Evolutionary conservation across 2,888 invertebrate genomes (phyloP).

Genomic region (Torymus aiolomorphi): DNA sequence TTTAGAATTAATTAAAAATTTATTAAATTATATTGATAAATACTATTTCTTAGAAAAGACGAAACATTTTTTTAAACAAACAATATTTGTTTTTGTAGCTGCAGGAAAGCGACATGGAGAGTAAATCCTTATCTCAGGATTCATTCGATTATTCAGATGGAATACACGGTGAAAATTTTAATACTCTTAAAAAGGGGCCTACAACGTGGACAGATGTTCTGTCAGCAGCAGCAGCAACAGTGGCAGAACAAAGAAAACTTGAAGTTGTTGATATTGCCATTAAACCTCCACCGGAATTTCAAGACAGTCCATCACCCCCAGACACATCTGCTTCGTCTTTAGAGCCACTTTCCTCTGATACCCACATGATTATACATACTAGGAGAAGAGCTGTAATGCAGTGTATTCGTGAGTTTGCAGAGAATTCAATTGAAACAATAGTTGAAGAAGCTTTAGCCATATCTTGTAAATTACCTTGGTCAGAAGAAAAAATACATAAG

Average conservation of each 20-base stretch:
- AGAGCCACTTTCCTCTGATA: slow-evolving; percentile 68
- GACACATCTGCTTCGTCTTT: slow-evolving; percentile 71
- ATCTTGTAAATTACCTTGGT: slow-evolving; percentile 75
- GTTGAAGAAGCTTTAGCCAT: slow-evolving; percentile 77
- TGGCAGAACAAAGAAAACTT: slow-evolving; percentile 67
- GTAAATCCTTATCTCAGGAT: slow-evolving; percentile 86
- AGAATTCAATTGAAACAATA: slow-evolving; percentile 75
- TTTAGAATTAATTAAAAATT: background rate
- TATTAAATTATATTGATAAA: slow-evolving; percentile 7
- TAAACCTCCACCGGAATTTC: slow-evolving; percentile 91
- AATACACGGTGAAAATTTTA: slow-evolving; percentile 89
- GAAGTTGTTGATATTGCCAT: slow-evolving; percentile 79
- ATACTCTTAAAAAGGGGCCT: slow-evolving; percentile 88
- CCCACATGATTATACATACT: slow-evolving; percentile 54
- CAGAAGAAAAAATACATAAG: slow-evolving; percentile 68
- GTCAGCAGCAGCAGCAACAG: slow-evolving; percentile 78
- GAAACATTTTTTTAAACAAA: background rate
- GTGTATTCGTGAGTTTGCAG: slow-evolving; percentile 70
- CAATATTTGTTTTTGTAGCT: slow-evolving; percentile 76
- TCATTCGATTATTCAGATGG: slow-evolving; percentile 87
- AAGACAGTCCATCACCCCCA: slow-evolving; percentile 79
- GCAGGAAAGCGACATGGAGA: slow-evolving; percentile 89
- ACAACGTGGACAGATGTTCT: slow-evolving; percentile 76
- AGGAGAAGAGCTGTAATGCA: slow-evolving; percentile 50
- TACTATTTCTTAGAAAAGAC: slow-evolving; percentile 40